Percentiles rank a stretch among this genome's conserved stretches.
These are phyloP conservation scores for Hippolais icterina DNA, from an alignment of 2,113 vertebrate genomes.

Conservation along the genomic window DNA sequence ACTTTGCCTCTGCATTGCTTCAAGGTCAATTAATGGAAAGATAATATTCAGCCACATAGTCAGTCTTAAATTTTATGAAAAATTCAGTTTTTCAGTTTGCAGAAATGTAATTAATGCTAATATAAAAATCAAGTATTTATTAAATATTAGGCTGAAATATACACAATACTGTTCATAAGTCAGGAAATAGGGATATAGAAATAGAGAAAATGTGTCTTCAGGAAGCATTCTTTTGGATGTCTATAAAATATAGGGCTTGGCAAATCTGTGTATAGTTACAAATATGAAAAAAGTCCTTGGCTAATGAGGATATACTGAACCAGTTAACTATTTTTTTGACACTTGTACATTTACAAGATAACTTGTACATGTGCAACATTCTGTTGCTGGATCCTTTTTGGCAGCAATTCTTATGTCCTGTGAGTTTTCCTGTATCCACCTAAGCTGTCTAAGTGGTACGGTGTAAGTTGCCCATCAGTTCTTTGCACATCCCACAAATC, in stretches of 20 bases:
- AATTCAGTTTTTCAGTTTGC: too few species aligned
- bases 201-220: neutral
- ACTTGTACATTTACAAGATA: neutral
- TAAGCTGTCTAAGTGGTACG: neutral
- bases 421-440: neutral
- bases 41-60: neutral
- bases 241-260: neutral
- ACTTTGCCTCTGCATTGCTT: slow-evolving; percentile 43
- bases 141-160: neutral
- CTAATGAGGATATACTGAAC: neutral
- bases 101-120: slow-evolving; percentile 43
- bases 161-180: neutral
- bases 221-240: neutral
- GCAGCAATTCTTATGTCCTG: neutral
- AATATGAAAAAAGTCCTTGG: neutral
- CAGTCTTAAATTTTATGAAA: neutral
- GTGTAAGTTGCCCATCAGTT: neutral
- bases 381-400: neutral
- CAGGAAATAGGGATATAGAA: neutral
- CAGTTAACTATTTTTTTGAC: neutral
- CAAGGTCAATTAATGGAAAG: slow-evolving; percentile 40
- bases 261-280: neutral
- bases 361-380: neutral
- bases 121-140: neutral
- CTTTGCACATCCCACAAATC: neutral